Percentiles rank a stretch among this genome's conserved stretches.
Conservation (phyloP, 2,888 invertebrate genomes). For the Proisotoma minuta region DNA sequence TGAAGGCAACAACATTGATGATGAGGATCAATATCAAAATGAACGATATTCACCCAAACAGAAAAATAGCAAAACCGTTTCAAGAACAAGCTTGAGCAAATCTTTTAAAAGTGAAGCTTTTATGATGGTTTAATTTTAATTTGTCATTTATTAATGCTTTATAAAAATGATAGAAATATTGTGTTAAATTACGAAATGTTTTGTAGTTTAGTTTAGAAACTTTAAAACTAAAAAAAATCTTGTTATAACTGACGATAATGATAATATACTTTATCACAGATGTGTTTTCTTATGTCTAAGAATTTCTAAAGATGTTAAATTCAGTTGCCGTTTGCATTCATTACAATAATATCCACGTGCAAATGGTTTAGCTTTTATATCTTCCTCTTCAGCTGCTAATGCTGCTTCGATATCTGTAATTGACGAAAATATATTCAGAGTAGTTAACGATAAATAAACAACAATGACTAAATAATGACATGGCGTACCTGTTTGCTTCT, state of each 20-base stretch:
- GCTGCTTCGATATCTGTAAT: conserved; percentile 27
- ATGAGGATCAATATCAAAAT: background rate
- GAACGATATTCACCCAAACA: background rate
- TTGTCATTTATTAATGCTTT: too few relatives aligned
- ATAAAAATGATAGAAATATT: too few relatives aligned
- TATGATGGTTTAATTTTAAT: background rate
- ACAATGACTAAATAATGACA: background rate
- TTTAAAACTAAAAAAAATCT: too few relatives aligned
- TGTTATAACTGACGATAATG: too few relatives aligned
- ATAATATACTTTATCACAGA: conserved; percentile 7
- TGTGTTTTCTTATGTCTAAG: conserved; percentile 72
- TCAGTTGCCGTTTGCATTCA: conserved; percentile 63
- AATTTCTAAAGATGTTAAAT: conserved; percentile 75
- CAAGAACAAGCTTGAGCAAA: background rate
- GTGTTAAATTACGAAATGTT: too few relatives aligned
- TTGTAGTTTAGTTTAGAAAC: too few relatives aligned
- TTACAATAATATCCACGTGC: conserved; percentile 66
- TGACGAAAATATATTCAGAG: conserved; percentile 8
- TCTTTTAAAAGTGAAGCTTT: background rate
- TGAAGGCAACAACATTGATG: background rate
- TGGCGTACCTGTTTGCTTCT: conserved; percentile 38
- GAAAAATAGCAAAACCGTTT: background rate
- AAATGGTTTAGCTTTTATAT: conserved; percentile 54
- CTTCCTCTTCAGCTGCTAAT: conserved; percentile 49
- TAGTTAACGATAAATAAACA: background rate